Base-by-base conservation (phyloP, 2,113 vertebrate genomes). In the Cnemophilus loriae region DNA sequence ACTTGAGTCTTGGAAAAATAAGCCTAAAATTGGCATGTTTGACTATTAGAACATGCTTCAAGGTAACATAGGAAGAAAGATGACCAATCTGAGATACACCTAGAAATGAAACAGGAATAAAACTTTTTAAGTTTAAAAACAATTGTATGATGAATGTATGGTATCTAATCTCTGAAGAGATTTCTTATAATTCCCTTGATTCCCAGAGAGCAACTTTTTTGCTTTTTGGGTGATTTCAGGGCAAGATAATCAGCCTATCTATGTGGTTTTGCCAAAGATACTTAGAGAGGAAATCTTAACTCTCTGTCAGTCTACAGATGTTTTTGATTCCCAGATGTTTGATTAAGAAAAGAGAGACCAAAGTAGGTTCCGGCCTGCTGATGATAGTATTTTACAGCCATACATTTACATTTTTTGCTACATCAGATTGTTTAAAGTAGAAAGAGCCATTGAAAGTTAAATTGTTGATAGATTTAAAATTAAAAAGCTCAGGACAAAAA, bases 251-350 rank as follows among this genome's bases (percentile, higher is more conserved):
- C 56, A 67, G 60, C 33, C 61, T 32, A 22, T 87, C 61, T 76
- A 11, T 68, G 76, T 95, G 89, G 30, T 80, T 94, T 95, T 94
- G 53, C 82, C 86, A 65, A 37, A 75, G 70, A 71, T 49, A 60
- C 49, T 89, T 92, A 32, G 41, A 63, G 47, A 90, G 64, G 74
- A 92, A 90, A 53, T 87, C 41, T 84, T 84, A 84, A 65, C 59
- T 90, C 60, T 42, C 18, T 87, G 44, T 60, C 52, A 84, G 67
- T 75, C 77, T 93, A 93, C 76, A 87, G 82, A 90, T 91, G 88
- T 82, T 94, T 94, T 87, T 95, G 64, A 87, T 91, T 96, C 91
- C 86, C 87, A 93, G 90, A 83, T 95, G 95, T 97, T 95, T 93
- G 85, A 82, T 90, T 90, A 81, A 90, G 71, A 87, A 89, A 92